These are phyloP conservation scores for Zeus faber DNA, from an alignment of 2,113 vertebrate genomes.

Conservation along the genomic window DNA sequence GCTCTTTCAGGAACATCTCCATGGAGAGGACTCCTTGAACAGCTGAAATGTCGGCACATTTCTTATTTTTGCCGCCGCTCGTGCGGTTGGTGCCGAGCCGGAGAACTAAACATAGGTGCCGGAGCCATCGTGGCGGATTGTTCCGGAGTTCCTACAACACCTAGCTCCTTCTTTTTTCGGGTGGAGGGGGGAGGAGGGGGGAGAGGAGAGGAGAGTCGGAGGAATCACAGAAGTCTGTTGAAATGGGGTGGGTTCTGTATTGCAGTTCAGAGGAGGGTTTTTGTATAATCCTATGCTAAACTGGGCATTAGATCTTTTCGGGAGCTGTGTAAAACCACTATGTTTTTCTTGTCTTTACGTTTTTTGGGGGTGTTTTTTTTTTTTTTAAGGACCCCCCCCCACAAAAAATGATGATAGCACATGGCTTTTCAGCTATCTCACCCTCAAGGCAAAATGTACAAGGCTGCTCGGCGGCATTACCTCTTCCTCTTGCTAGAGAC, in stretches of 20 bases:
- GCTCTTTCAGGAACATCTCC: slow-evolving; percentile 48
- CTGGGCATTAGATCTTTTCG: slow-evolving; percentile 74
- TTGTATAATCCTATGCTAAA: slow-evolving; percentile 79
- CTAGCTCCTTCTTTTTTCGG: slow-evolving; percentile 11
- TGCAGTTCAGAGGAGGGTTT: slow-evolving; percentile 64
- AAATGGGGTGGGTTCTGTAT: slow-evolving; percentile 60
- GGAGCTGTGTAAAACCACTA: slow-evolving; percentile 66
- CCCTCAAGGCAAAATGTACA: slow-evolving; percentile 76
- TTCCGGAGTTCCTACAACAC: slow-evolving; percentile 55
- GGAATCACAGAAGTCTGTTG: no score
- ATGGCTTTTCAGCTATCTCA: slow-evolving; percentile 70
- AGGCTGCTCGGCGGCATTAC: slow-evolving; percentile 69
- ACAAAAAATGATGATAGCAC: slow-evolving; percentile 75
- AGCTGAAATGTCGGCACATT: slow-evolving; percentile 33
- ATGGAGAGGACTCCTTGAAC: slow-evolving; percentile 38
- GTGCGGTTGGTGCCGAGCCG: slow-evolving; percentile 65
- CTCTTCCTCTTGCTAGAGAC: slow-evolving; percentile 71
- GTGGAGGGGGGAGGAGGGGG: not conserved
- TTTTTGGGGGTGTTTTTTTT: slow-evolving; percentile 21
- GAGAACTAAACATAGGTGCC: slow-evolving; percentile 49
- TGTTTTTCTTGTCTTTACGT: slow-evolving; percentile 69
- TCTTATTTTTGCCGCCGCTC: slow-evolving; percentile 51
- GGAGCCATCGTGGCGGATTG: slow-evolving; percentile 59
- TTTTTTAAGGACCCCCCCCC: slow-evolving; percentile 46
- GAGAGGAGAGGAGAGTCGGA: not conserved